Evolutionary conservation across 1,140 invertebrate species (phyloP), one percentile per base, ranked within the genome.

Genomic region (Pomacea maculata): DNA sequence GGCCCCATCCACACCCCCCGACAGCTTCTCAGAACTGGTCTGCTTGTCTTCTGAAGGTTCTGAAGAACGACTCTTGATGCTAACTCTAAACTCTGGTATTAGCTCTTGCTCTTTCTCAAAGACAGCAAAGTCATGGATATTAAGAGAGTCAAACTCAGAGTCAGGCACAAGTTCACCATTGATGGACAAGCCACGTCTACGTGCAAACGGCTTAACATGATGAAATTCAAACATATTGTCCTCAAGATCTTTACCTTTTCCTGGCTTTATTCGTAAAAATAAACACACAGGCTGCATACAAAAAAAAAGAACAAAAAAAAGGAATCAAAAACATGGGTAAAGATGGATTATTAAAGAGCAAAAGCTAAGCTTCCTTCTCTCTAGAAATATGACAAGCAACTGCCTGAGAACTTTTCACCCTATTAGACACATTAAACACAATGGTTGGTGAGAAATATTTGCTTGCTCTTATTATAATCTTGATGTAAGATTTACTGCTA

Each of bases 101-200:
- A 91, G 80, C 52, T 86, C 77, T 12, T 89, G 83, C 67, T 88
- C 87, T 81, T 88, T 85, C 75, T 89, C 89, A 87, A 91, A 91
- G 29, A 80, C 83, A 73, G 90, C 87, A 87, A 85, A 90, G 79
- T 91, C 89, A 86, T 91, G 90, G 81, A 91, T 91, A 82, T 90
- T 89, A 67, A 91, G 82, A 25, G 85, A 68, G 2, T 87, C 84
- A 34, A 88, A 80, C 61, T 86, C 78, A 45, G 75, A 61, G 34
- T 84, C 80, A 21, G 85, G 82, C 64, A 91, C 77, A 25, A 84
- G 55, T 80, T 91, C 89, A 34, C 90, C 90, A 82, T 91, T 91
- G 52, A 91, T 90, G 54, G 90, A 91, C 25, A 91, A 83, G 70
- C 86, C 86, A 57, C 88, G 85, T 72, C 73, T 73, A 11, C 89